A percentile compares a stretch with the other conserved stretches of the same genome.
Conservation (phyloP, 2,113 vertebrate species). For the Rhea pennata region DNA sequence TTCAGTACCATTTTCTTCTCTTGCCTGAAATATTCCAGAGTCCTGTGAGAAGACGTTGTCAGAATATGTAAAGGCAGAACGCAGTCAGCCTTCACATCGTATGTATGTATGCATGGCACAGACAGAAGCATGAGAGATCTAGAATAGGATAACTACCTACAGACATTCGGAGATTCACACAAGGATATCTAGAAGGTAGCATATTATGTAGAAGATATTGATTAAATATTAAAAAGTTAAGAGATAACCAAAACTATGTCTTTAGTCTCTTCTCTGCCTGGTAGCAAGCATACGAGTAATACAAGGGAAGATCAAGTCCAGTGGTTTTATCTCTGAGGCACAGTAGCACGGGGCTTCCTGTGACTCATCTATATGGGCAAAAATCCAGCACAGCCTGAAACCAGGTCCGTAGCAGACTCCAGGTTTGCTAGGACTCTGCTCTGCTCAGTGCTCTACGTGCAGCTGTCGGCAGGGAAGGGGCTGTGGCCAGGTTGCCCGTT, state of each 20-base stretch:
- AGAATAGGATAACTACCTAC: background rate
- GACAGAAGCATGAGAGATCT: background rate
- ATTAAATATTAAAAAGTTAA: constrained; percentile 58
- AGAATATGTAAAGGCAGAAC: constrained; percentile 33
- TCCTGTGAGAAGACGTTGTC: constrained; percentile 37
- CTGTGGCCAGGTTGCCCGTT: background rate
- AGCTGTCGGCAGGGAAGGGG: too few relatives aligned
- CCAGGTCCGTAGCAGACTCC: too few relatives aligned
- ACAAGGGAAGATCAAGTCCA: background rate
- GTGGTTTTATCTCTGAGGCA: background rate
- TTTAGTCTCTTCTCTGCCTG: background rate
- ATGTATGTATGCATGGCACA: background rate
- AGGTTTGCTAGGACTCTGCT: too few relatives aligned
- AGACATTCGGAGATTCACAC: constrained; percentile 26
- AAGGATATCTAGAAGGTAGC: background rate
- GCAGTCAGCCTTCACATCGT: constrained; percentile 33
- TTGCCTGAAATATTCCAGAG: constrained; percentile 24
- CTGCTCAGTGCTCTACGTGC: too few relatives aligned
- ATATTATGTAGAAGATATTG: background rate
- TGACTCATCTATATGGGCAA: background rate
- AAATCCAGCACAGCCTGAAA: background rate
- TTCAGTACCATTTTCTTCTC: background rate
- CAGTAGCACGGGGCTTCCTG: background rate
- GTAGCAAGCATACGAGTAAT: background rate
- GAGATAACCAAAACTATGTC: background rate